phyloP scores from a whole-genome alignment of 2,113 vertebrate species.

The Apteryx mantelli region DNA sequence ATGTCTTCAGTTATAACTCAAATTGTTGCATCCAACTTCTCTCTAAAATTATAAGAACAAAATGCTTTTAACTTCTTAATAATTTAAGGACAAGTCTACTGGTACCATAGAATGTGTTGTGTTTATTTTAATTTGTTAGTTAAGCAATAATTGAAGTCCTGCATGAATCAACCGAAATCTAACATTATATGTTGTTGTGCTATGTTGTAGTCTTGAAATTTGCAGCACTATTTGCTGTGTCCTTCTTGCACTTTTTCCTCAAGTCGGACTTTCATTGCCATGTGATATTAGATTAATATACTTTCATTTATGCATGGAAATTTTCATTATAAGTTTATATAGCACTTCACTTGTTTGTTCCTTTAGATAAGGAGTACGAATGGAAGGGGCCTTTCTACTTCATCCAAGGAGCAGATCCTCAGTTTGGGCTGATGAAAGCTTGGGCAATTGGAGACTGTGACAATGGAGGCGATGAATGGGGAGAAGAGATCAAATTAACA shows the following conservation, averaged over 20 bases:
- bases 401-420: slow-evolving; percentile 93
- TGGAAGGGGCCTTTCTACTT: slow-evolving; percentile 95
- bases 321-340: background rate
- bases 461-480: slow-evolving; percentile 90
- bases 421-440: slow-evolving; percentile 96
- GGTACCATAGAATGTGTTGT: background rate
- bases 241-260: background rate
- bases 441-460: slow-evolving; percentile 85
- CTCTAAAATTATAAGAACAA: background rate
- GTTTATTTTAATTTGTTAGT: slow-evolving; percentile 55
- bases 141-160: slow-evolving; percentile 39
- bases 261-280: slow-evolving; percentile 57
- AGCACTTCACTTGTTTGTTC: background rate
- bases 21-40: background rate
- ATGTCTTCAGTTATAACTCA: background rate
- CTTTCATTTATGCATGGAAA: background rate
- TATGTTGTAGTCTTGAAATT: slow-evolving; percentile 3
- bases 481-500: slow-evolving; percentile 87
- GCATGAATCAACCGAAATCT: slow-evolving; percentile 6
- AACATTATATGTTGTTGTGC: background rate
- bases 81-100: slow-evolving; percentile 51
- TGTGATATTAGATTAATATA: slow-evolving; percentile 62
- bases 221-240: slow-evolving; percentile 10
- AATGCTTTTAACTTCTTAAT: slow-evolving; percentile 34
- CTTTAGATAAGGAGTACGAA: slow-evolving; percentile 82